Conservation (phyloP, 2,888 invertebrate species). For the Cybosia mesomella region DNA sequence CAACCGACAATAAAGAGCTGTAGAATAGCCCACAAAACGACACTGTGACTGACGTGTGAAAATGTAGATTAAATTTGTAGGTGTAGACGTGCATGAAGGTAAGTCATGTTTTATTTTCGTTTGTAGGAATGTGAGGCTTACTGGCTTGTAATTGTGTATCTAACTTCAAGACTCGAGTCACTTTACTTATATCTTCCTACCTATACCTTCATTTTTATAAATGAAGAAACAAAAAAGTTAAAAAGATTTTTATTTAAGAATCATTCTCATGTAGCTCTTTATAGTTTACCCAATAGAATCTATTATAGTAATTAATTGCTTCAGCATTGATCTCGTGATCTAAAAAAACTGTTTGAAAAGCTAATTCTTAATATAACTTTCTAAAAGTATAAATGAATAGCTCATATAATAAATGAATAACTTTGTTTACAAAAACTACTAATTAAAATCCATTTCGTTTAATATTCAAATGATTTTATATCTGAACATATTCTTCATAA, state of each 20-base stretch:
- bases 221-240: neutral
- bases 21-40: slow-evolving; percentile 74
- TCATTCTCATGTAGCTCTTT: neutral
- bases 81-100: slow-evolving; percentile 42
- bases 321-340: neutral
- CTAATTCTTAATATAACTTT: neutral
- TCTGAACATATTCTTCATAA: neutral
- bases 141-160: neutral
- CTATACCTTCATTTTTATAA: neutral
- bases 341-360: neutral
- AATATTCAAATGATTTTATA: neutral
- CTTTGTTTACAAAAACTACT: neutral
- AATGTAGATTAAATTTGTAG: slow-evolving; percentile 61
- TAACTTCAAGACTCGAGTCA: neutral
- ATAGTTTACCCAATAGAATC: neutral
- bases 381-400: neutral
- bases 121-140: neutral
- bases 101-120: slow-evolving; percentile 9
- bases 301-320: slow-evolving; percentile 2
- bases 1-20: slow-evolving; percentile 73
- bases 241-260: neutral
- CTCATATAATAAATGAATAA: neutral
- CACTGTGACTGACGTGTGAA: slow-evolving; percentile 74
- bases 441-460: neutral
- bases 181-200: neutral